phyloP scores from a whole-genome alignment of 2,888 invertebrate species.

The Xestia xanthographa region DNA sequence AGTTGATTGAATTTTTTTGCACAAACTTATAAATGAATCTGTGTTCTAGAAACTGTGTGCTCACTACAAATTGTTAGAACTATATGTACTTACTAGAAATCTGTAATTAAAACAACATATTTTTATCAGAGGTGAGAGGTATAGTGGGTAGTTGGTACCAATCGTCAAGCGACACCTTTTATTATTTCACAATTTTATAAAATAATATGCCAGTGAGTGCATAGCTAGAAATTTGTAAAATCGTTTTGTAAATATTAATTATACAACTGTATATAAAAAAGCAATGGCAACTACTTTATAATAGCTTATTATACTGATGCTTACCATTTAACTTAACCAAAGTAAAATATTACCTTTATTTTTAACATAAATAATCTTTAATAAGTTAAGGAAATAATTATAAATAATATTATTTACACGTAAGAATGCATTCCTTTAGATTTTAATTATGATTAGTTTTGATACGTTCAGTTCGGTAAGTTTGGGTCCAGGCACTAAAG shows the following conservation, averaged over 20 bases:
- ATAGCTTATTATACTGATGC: conserved; percentile 55
- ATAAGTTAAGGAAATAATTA: conserved; percentile 31
- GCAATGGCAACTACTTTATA: conserved; percentile 41
- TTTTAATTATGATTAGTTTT: conserved; percentile 53
- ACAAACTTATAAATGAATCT: conserved; percentile 4
- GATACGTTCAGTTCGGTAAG: conserved; percentile 47
- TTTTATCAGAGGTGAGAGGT: too few relatives aligned
- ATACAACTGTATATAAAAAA: conserved; percentile 55
- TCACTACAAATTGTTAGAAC: conserved; percentile 31
- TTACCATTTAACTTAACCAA: conserved; percentile 70
- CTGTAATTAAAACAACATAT: too few relatives aligned
- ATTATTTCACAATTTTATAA: background rate
- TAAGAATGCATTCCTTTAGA: conserved; percentile 70
- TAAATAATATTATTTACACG: conserved; percentile 53
- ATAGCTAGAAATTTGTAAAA: background rate
- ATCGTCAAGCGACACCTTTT: background rate
- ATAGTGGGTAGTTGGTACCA: background rate
- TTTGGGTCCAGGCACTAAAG: conserved; percentile 52
- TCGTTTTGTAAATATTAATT: conserved; percentile 59
- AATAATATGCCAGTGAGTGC: conserved; percentile 12
- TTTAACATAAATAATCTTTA: conserved; percentile 57
- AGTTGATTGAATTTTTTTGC: conserved; percentile 4
- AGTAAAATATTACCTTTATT: conserved; percentile 70
- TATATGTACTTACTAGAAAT: background rate
- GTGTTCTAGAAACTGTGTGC: conserved; percentile 15